phyloP scores from a whole-genome alignment of 1,140 invertebrate genomes.

The Laupala kohalensis region DNA sequence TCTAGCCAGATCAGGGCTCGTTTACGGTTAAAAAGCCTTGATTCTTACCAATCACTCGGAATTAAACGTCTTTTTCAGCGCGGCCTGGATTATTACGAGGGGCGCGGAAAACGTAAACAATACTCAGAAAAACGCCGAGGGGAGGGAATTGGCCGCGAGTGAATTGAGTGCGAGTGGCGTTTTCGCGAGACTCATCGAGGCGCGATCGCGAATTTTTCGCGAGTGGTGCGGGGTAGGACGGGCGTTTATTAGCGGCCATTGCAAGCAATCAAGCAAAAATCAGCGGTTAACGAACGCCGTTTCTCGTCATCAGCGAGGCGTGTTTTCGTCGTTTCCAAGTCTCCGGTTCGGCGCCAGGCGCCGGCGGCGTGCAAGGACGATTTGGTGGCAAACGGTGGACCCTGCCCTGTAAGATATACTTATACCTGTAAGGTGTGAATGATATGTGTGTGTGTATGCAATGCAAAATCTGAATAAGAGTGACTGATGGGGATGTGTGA shows the following conservation, averaged over 20 bases:
- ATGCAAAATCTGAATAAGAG: too few species aligned
- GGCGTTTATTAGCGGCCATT: neutral
- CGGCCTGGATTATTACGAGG: neutral
- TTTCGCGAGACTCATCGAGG: too few species aligned
- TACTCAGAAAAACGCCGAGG: too few species aligned
- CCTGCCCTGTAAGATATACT: neutral
- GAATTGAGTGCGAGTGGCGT: neutral
- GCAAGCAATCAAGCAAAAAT: neutral
- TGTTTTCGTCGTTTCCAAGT: neutral
- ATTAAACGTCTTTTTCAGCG: neutral
- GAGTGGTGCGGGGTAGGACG: neutral
- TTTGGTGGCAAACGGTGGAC: neutral
- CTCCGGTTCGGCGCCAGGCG: neutral
- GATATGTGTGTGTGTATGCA: too few species aligned
- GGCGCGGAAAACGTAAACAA: neutral
- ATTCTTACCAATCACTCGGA: neutral
- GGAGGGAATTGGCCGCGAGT: neutral
- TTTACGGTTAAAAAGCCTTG: neutral
- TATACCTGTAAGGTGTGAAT: too few species aligned
- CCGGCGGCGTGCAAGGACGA: neutral
- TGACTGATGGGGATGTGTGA: too few species aligned
- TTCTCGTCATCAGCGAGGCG: neutral
- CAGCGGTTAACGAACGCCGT: neutral
- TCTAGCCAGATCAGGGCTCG: neutral
- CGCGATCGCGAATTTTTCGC: too few species aligned